phyloP scores from a whole-genome alignment of 2,113 vertebrate genomes.

The Cebidichthys violaceus region DNA sequence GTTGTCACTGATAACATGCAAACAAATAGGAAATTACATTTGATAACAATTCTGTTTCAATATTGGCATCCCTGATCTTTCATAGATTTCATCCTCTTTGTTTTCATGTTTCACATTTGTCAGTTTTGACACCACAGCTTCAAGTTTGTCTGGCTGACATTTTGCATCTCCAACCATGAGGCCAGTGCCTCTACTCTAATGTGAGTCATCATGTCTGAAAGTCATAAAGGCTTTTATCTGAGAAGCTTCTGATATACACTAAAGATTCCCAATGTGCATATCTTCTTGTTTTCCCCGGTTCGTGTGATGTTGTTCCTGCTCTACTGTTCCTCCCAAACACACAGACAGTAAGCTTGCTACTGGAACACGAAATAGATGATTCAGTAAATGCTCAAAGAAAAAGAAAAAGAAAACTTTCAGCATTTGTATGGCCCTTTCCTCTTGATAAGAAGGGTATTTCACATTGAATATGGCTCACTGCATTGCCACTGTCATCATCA shows the following conservation, averaged over 20 bases:
- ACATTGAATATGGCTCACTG: conserved; percentile 75
- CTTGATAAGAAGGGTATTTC: conserved; percentile 53
- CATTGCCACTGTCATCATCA: conserved; percentile 39
- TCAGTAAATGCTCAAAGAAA: conserved; percentile 24
- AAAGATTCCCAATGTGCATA: background rate
- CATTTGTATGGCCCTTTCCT: conserved; percentile 66
- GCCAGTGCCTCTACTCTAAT: background rate
- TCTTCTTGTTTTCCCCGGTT: background rate
- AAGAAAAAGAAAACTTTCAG: conserved; percentile 37
- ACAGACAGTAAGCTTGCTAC: conserved; percentile 74
- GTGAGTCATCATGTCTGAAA: background rate
- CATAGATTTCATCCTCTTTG: background rate
- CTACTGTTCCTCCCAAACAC: conserved; percentile 36
- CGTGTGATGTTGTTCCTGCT: conserved; percentile 10
- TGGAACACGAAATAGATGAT: conserved; percentile 51
- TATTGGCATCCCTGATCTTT: background rate
- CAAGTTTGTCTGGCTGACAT: background rate
- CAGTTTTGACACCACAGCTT: background rate
- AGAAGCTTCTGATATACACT: conserved; percentile 7
- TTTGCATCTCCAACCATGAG: background rate
- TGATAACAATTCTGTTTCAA: background rate
- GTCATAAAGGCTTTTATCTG: background rate
- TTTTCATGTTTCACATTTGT: background rate
- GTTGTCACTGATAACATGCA: background rate
- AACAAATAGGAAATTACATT: background rate